Conservation (phyloP, 2,888 invertebrate species). For the Apamea crenata region DNA sequence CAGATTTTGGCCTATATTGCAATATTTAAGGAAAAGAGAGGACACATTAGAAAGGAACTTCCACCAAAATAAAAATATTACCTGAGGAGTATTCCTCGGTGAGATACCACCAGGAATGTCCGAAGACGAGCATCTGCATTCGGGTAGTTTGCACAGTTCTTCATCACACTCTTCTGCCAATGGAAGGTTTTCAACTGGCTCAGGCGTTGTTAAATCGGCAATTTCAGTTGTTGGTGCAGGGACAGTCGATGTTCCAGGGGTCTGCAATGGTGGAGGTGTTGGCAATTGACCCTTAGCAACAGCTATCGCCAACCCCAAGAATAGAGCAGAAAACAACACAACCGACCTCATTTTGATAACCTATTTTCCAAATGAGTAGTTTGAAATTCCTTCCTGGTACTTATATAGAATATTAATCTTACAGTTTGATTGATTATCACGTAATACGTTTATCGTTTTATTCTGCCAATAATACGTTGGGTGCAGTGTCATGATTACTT, state of each 20-base stretch:
- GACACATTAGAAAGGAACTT: not conserved
- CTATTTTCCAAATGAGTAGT: constrained; percentile 20
- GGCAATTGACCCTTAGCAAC: constrained; percentile 34
- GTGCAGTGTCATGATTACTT: constrained; percentile 19
- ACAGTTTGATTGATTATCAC: constrained; percentile 29
- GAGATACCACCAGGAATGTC: constrained; percentile 85
- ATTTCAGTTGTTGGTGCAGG: not conserved
- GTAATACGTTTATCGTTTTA: constrained; percentile 14
- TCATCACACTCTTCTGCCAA: constrained; percentile 78
- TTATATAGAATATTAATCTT: constrained; percentile 59
- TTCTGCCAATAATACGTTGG: not conserved
- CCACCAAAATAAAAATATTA: constrained; percentile 63
- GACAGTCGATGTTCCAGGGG: constrained; percentile 8
- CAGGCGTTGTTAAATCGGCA: not conserved
- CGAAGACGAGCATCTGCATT: constrained; percentile 88
- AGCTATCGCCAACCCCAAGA: constrained; percentile 46
- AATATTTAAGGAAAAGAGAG: not conserved
- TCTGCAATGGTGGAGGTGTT: constrained; percentile 19
- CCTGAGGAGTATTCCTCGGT: constrained; percentile 88
- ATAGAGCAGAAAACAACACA: constrained; percentile 27
- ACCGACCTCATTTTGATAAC: constrained; percentile 58
- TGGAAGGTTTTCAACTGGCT: constrained; percentile 54
- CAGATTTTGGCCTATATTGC: too few species aligned
- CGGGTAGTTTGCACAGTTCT: constrained; percentile 84
- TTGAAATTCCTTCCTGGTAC: constrained; percentile 34